Evolutionary conservation across 2,797 vertebrate species (phyloP).

Genomic region (Apodemus agrarius): DNA sequence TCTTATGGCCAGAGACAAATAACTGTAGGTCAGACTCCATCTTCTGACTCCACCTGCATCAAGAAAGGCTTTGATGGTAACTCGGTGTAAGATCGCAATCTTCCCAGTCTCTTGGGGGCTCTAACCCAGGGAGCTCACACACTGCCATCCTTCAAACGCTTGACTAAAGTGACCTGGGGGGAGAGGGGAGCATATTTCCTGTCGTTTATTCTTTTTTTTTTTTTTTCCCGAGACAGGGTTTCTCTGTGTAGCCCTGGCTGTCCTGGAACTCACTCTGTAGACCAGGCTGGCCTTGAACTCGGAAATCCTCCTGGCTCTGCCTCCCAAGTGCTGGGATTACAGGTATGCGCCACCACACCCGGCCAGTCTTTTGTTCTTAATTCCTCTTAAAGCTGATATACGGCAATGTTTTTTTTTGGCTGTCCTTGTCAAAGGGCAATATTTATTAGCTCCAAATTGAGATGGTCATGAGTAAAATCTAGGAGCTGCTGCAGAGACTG

Average conservation of each 20-base stretch:
- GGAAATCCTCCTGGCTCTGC: too few relatives aligned
- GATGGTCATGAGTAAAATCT: neutral
- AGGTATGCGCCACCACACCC: too few relatives aligned
- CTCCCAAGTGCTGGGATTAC: too few relatives aligned
- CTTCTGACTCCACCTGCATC: too few relatives aligned
- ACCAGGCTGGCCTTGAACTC: too few relatives aligned
- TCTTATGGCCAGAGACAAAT: neutral
- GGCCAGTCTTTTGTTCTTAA: too few relatives aligned
- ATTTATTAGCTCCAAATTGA: neutral
- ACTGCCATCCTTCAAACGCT: neutral
- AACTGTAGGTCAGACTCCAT: fast-evolving
- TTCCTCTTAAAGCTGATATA: neutral
- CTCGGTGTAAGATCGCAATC: neutral
- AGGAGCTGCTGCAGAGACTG: neutral
- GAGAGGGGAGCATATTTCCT: neutral
- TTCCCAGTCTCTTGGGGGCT: neutral
- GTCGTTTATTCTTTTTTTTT: too few relatives aligned
- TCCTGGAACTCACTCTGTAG: too few relatives aligned
- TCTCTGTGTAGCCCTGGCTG: too few relatives aligned
- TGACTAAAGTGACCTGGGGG: too few relatives aligned
- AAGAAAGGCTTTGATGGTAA: neutral
- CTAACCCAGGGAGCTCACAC: too few relatives aligned
- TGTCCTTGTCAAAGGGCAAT: neutral
- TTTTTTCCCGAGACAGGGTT: too few relatives aligned
- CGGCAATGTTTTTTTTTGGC: neutral